Conservation (phyloP, 2,113 vertebrate species). For the Tachuris rubrigastra region DNA sequence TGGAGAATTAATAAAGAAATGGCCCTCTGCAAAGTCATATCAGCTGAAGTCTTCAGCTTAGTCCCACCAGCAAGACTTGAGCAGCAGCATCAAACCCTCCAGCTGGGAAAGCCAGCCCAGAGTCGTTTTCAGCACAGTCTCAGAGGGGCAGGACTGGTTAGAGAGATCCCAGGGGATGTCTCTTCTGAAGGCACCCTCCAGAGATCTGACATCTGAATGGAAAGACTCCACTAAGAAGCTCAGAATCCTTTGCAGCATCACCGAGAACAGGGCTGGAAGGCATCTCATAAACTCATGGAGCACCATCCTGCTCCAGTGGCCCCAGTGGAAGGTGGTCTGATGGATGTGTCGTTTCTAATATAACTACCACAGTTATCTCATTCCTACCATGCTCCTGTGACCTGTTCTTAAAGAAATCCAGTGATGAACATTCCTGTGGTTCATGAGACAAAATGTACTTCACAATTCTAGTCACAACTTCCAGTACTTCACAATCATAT, state of each 20-base stretch:
- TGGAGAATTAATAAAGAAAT: not conserved
- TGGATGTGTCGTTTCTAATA: not conserved
- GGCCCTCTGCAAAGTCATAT: not conserved
- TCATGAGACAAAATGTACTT: not conserved
- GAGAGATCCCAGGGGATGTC: not conserved
- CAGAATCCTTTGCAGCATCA: not conserved
- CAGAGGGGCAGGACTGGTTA: not conserved
- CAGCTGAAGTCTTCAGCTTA: not conserved
- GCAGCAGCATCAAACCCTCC: not conserved
- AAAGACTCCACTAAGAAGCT: not conserved
- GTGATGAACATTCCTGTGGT: not conserved
- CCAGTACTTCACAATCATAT: not conserved
- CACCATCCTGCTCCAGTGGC: not conserved
- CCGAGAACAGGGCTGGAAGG: not conserved
- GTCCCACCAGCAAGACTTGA: not conserved
- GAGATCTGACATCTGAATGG: not conserved
- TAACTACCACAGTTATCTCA: not conserved
- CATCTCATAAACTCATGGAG: not conserved
- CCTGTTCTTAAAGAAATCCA: not conserved
- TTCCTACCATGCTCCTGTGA: not conserved
- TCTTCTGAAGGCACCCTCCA: not conserved
- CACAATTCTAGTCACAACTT: not conserved
- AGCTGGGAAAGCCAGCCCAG: not conserved
- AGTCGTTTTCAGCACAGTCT: not conserved
- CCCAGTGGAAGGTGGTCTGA: not conserved